Evolutionary conservation across 35 echinoderm and acorn worm genomes (phyloP), one percentile per base, ranked within the genome.

Genomic region (Acanthaster planci): DNA sequence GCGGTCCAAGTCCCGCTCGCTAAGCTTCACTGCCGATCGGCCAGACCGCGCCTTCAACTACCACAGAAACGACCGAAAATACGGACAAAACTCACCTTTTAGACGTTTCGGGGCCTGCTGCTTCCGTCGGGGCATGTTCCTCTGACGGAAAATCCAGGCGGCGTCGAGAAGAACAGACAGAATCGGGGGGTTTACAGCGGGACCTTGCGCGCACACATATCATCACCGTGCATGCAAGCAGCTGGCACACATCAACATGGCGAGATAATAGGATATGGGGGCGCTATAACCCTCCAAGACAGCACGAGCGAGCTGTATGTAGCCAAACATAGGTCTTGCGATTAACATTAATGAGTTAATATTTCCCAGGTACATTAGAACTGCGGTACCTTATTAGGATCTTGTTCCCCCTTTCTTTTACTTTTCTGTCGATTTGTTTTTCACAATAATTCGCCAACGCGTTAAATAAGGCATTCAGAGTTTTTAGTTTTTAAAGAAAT

Each of bases 71-170:
- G 68, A 37, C 54, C 82, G 26, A 89, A 83, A 38, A 83, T 30
- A 35, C 40, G 38, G 26, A 50, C 29, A 84, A n/a, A 89, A 89
- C 87, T 79, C 52, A 89, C 87, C 87, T 89, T 89, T 89, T 51
- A 89, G 68, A 51, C 87, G 80, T 40, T 89, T 89, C 38, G 87
- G 87, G 37, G 87, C 87, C 60, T 89, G 87, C 68, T 89, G 87
- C 80, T 89, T 89, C 47, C 80, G 81, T 36, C 87, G 82, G 77
- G 87, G 87, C 87, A 89, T 89, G 52, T 35, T 83, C 36, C 54
- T 58, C 51, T 29, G 56, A 58, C 81, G 54, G 29, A 51, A 59
- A 37, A 35, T 83, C 81, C 27, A 21, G 53, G 52, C 36, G 34
- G 38, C 56, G 51, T 35, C 52, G 36, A 58, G 52, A 53, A 83